Evolutionary conservation across 1,140 invertebrate species (phyloP), one percentile per base, ranked within the genome.

Genomic region (Lordiphosa clarofinis): DNA sequence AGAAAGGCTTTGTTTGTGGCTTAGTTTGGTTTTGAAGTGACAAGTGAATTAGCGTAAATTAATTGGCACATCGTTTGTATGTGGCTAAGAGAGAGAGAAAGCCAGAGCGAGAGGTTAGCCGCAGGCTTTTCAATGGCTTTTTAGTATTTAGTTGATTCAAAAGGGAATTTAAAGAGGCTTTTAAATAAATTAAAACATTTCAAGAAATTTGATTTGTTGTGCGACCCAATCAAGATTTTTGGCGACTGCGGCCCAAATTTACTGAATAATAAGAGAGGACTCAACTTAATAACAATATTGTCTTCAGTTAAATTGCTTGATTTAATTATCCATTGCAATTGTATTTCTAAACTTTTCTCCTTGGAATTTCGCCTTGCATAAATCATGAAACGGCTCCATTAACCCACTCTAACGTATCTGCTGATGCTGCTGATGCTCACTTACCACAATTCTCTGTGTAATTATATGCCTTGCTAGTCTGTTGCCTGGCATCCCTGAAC

Each of bases 11-110:
- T 62, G 28, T 31, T 31, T 2, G 6, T 50, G 53, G 52, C 15
- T 56, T 53, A 43, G 53, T 56, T 36, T 43, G 33, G 59, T 56
- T 53, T 37, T 13, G 54, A 11, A 43, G 40, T 67, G 57, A 55
- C 55, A 42, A 69, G 60, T 63, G 65, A 60, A 81, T 79, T 74
- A 62, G 31, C 50, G 56, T 15, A 74, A 81, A 78, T 74, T 78
- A 58, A 81, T 74, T 81, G 44, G 59, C 64, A 56, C 28, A 40
- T 50, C 8, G 5, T 47, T 11, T 13, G 40, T 31, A 12, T 31
- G 11, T 37, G 19, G 35, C 10, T 58, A n/a, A n/a, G 35, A 33
- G 42, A 4, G 0, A 28, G 5, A 4, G 9, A 19, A 4, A 39
- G 42, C 15, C 15, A 15, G 15, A 8, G 1, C 28, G 10, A 4